Evolutionary conservation across 2,113 vertebrate species (phyloP).

Genomic region (Paracanthobrama guichenoti): DNA sequence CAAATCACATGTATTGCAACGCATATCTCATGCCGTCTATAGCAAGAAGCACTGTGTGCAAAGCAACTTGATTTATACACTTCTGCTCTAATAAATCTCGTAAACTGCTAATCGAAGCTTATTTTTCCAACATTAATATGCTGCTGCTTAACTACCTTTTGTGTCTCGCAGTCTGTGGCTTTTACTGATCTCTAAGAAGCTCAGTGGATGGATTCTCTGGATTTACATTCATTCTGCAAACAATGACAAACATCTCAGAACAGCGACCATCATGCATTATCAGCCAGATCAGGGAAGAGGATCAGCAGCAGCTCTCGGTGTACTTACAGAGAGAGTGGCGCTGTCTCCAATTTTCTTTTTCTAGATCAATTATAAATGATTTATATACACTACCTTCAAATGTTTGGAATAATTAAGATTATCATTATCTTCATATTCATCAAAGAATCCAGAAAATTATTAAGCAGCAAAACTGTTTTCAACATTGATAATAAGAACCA

Average conservation of each 20-base stretch:
- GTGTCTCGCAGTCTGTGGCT: slow-evolving; percentile 57
- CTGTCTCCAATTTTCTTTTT: neutral
- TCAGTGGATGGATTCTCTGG: slow-evolving; percentile 65
- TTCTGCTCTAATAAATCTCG: neutral
- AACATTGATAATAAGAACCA: no score
- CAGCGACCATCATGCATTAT: slow-evolving; percentile 61
- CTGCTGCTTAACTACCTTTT: slow-evolving; percentile 61
- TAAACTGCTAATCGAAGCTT: slow-evolving; percentile 3
- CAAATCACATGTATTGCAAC: neutral
- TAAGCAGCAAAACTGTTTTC: no score
- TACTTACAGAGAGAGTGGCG: neutral
- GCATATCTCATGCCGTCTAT: neutral
- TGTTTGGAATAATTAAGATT: neutral
- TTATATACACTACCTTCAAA: neutral
- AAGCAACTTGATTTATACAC: neutral
- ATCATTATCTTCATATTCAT: no score
- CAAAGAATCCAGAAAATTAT: no score
- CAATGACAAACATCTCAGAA: slow-evolving; percentile 72
- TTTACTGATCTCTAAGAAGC: slow-evolving; percentile 60
- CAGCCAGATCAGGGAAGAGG: slow-evolving; percentile 70
- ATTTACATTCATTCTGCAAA: slow-evolving; percentile 75
- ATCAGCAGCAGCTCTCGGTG: slow-evolving; percentile 61
- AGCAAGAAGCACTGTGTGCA: neutral
- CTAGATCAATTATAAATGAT: neutral
- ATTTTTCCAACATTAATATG: slow-evolving; percentile 57